Conservation (phyloP, 1,140 invertebrate species). For the Platorchestia sp. region DNA sequence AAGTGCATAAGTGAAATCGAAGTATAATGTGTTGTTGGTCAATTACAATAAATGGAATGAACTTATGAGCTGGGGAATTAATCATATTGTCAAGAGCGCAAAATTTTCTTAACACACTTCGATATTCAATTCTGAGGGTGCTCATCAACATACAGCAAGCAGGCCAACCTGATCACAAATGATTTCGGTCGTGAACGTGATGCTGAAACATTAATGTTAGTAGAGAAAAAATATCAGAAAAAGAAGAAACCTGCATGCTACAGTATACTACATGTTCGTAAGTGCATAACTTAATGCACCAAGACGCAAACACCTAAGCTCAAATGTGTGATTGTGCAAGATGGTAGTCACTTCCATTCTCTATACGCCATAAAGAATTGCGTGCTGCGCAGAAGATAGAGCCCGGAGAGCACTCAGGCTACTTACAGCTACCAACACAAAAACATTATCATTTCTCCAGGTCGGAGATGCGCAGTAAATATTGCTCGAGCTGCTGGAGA, state of each 20-base stretch:
- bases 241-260: not conserved
- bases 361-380: not conserved
- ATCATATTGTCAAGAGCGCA: no score
- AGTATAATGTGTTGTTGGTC: no score
- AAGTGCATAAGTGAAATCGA: no score
- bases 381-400: not conserved
- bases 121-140: no score
- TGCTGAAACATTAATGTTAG: no score
- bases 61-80: no score
- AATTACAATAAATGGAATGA: no score
- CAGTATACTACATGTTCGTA: not conserved
- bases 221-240: no score
- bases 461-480: not conserved
- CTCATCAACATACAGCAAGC: no score
- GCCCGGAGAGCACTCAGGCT: not conserved
- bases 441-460: not conserved
- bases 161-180: no score
- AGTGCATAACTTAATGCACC: not conserved
- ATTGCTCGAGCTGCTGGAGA: not conserved
- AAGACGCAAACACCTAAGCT: not conserved
- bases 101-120: no score
- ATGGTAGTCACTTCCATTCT: not conserved
- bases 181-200: no score
- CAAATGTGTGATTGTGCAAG: not conserved
- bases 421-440: not conserved